phyloP scores from a whole-genome alignment of 2,888 invertebrate genomes.

The Phania funesta region DNA sequence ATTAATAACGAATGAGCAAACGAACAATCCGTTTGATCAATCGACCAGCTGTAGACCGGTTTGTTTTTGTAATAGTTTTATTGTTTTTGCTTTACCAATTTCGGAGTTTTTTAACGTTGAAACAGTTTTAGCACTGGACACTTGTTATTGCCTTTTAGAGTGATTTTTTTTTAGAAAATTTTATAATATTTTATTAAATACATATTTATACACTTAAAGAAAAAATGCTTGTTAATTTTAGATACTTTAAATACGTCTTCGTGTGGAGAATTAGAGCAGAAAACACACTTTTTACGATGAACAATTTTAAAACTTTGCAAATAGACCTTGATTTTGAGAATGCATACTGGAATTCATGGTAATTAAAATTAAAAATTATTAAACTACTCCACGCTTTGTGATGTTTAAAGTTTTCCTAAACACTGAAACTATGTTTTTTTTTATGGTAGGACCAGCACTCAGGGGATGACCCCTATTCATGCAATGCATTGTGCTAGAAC shows the following conservation, averaged over 20 bases:
- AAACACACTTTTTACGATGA: too few species aligned
- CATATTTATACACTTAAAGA: neutral
- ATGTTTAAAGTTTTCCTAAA: too few species aligned
- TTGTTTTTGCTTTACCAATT: neutral
- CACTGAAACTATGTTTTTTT: too few species aligned
- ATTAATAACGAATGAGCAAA: slow-evolving; percentile 19
- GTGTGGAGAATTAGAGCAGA: too few species aligned
- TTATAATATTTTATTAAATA: neutral
- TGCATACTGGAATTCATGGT: too few species aligned
- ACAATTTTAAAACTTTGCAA: too few species aligned
- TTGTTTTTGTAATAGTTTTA: slow-evolving; percentile 40
- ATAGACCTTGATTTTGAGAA: too few species aligned
- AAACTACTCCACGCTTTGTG: too few species aligned
- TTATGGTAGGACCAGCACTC: too few species aligned
- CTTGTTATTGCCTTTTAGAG: slow-evolving; percentile 62
- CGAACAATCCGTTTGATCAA: slow-evolving; percentile 6
- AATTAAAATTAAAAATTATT: too few species aligned
- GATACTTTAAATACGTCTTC: neutral
- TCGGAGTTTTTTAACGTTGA: slow-evolving; percentile 11
- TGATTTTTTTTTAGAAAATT: neutral
- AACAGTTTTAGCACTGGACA: slow-evolving; percentile 51
- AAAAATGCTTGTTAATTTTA: neutral
- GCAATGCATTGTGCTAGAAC: too few species aligned
- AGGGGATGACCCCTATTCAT: too few species aligned
- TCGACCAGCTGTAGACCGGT: slow-evolving; percentile 50